Percentiles rank a stretch among this genome's conserved stretches.
Evolutionary conservation across 30 jellyfish, hydroid and myxozoan genomes (phyloP).

Genomic region (Hydra vulgaris): DNA sequence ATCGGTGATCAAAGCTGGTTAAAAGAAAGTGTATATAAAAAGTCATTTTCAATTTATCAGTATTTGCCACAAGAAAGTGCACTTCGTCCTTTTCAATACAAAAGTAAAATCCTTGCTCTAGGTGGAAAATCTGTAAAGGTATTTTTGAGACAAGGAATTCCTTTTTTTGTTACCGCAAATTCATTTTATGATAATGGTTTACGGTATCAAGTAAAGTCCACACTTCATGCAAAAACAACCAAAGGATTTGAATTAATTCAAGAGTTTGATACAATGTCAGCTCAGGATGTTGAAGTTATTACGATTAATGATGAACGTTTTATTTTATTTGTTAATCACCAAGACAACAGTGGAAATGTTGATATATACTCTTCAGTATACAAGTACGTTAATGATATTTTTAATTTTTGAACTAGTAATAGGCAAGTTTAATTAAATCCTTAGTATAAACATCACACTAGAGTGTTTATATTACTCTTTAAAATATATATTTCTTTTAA

Average conservation of each 20-base stretch:
- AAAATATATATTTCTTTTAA: background rate
- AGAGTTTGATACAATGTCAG: conserved; percentile 64
- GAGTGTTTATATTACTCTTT: no score
- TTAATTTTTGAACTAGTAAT: background rate
- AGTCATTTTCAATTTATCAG: conserved; percentile 32
- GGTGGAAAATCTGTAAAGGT: conserved; percentile 70
- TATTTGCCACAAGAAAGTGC: conserved; percentile 19
- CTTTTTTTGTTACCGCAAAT: conserved; percentile 66
- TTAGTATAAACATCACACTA: no score
- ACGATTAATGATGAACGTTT: conserved; percentile 40
- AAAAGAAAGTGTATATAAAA: conserved; percentile 21
- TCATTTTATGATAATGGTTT: conserved; percentile 25
- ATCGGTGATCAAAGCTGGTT: conserved; percentile 36
- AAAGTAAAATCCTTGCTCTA: conserved; percentile 29
- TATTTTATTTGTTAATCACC: conserved; percentile 54
- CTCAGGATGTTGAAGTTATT: conserved; percentile 79
- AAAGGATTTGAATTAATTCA: conserved; percentile 45
- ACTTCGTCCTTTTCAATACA: conserved; percentile 26
- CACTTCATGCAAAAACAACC: conserved; percentile 31
- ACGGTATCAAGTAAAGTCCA: conserved; percentile 33
- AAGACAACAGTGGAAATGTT: conserved; percentile 38
- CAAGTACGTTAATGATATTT: conserved; percentile 31
- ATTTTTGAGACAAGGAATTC: conserved; percentile 26
- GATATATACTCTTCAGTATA: conserved; percentile 63
- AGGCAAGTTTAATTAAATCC: background rate